phyloP scores from a whole-genome alignment of 92 coral and sea anemone species.

The Umimayanthus kanabou region DNA sequence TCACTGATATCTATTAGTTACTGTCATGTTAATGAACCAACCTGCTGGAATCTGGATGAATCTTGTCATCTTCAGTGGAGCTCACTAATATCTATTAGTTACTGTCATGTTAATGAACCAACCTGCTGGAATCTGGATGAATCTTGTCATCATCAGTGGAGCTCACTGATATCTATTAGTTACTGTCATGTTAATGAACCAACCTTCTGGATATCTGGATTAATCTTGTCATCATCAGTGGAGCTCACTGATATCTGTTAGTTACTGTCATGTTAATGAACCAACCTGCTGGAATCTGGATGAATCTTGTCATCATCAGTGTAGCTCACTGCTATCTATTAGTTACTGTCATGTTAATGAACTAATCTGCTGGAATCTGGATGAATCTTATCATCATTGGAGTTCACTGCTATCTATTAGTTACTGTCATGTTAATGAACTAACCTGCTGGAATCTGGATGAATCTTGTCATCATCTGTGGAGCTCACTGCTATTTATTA shows the following conservation, averaged over 20 bases:
- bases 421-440: constrained; percentile 9
- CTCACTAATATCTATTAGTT: background rate
- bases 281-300: constrained; percentile 67
- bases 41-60: constrained; percentile 66
- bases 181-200: too few relatives aligned
- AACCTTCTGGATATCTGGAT: constrained; percentile 67
- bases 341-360: too few relatives aligned
- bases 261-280: too few relatives aligned
- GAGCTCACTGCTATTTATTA: background rate
- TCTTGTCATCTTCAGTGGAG: constrained; percentile 25
- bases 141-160: constrained; percentile 40
- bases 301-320: constrained; percentile 89
- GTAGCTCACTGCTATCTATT: background rate
- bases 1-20: background rate
- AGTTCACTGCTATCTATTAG: background rate
- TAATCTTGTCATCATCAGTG: constrained; percentile 64
- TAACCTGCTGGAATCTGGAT: constrained; percentile 65
- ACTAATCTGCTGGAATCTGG: constrained; percentile 69
- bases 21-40: constrained; percentile 32
- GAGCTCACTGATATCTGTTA: background rate
- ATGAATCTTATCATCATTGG: constrained; percentile 78
- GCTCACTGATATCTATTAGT: background rate
- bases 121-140: constrained; percentile 65
- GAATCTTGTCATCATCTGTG: constrained; percentile 28
- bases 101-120: constrained; percentile 17